phyloP scores from a whole-genome alignment of 2,797 vertebrate species.

The Falco novaeseelandiae region DNA sequence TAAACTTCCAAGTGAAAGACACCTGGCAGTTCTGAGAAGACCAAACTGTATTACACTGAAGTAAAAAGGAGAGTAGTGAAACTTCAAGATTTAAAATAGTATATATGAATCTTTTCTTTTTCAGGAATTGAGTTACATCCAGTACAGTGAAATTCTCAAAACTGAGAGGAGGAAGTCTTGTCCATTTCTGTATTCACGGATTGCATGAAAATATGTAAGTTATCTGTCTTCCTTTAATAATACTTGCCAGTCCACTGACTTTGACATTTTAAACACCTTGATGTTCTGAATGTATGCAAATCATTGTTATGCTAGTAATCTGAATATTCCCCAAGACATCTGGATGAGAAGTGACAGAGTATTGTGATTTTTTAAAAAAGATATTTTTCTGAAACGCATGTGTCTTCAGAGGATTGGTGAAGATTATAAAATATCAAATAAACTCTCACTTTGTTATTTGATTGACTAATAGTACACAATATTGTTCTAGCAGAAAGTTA shows the following conservation, averaged over 20 bases:
- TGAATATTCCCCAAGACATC: not conserved
- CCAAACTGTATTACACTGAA: not conserved
- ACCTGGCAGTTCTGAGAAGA: not conserved
- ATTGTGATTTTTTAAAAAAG: not conserved
- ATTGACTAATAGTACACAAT: not conserved
- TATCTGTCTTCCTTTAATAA: not conserved
- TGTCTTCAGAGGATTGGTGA: not conserved
- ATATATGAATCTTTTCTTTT: not conserved
- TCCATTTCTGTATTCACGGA: not conserved
- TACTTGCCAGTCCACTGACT: not conserved
- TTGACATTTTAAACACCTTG: not conserved
- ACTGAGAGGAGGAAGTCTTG: not conserved
- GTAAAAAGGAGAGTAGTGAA: not conserved
- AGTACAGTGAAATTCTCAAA: not conserved
- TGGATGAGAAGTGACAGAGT: not conserved
- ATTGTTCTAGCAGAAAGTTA: not conserved
- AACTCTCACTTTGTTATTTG: not conserved
- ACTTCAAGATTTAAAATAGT: not conserved
- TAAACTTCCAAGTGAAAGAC: not conserved
- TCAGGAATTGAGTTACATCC: not conserved
- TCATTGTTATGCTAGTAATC: not conserved
- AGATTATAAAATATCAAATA: not conserved
- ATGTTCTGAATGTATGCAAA: not conserved
- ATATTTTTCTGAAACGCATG: accelerated
- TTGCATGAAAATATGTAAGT: not conserved